Evolutionary conservation across 2,113 vertebrate genomes (phyloP).

Genomic region (Edolisoma coerulescens): DNA sequence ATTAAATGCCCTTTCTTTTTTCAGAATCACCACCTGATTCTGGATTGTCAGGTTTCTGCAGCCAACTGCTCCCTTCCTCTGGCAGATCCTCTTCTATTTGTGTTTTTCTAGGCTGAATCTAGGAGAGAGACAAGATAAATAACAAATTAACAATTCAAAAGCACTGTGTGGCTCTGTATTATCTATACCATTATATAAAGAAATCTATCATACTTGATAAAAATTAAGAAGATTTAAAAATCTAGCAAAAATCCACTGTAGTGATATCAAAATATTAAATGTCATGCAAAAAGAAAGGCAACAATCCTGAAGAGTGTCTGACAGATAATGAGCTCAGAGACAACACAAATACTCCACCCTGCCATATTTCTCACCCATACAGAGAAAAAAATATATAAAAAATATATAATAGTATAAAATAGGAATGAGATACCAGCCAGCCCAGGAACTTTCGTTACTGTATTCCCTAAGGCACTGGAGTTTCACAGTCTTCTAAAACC

Average conservation of each 20-base stretch:
- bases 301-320: background rate
- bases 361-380: background rate
- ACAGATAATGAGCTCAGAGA: background rate
- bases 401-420: background rate
- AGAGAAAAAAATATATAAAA: background rate
- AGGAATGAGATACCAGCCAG: background rate
- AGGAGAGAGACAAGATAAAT: background rate
- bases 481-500: background rate
- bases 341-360: background rate
- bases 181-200: background rate
- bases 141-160: background rate
- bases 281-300: background rate
- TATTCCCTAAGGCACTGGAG: background rate
- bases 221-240: background rate
- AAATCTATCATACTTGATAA: background rate
- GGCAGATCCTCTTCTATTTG: background rate
- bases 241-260: background rate
- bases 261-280: background rate
- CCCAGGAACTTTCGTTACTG: background rate
- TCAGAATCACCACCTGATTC: background rate
- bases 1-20: background rate
- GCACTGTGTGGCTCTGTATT: background rate
- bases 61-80: background rate
- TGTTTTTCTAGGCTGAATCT: constrained; percentile 48
- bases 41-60: background rate